Base-by-base conservation (phyloP, 2,888 invertebrate genomes). In the Yponomeuta plumbellus region DNA sequence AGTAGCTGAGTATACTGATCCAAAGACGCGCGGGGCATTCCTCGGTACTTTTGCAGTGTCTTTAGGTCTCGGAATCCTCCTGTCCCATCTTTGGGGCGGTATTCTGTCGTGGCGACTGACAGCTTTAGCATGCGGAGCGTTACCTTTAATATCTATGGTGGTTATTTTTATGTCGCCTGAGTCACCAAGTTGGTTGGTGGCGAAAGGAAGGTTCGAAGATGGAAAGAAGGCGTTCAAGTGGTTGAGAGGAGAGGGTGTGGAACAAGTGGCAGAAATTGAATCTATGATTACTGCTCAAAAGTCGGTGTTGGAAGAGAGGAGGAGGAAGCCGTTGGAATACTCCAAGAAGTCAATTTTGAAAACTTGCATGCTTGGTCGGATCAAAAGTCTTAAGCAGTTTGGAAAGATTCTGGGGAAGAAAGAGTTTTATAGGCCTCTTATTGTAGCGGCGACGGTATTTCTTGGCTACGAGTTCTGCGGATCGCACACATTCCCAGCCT, bases 141-240 rank as follows among this genome's bases (percentile, higher is more conserved):
- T 93, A 59, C 93, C 93, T 1, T 67, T 93, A 0, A 85, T 75
- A 81, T 90, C 74, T 63, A 86, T 94, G 76, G 82, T 76, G 0
- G 86, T 91, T 1, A 90, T 90, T 11, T 83, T 84, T 59, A 69
- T 91, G 3, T 91, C 91, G 0, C 94, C 94, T 0, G 95, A 95
- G 81, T 93, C 94, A 0, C 94, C 95, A 0, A 88, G 92, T 67
- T 95, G 95, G 94, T 77, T 95, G 66, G 88, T 94, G 0, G 92
- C 93, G 0, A 93, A 93, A 75, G 92, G 92, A 2, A 91, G 91
- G 61, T 83, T 87, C 2, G 88, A 87, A 1, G 92, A 93, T 69
- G 94, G 95, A 0, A 88, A 91, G 70, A 85, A 91, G 64, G 91
- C 94, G 0, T 93, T 94, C 57, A 87, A 85, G 70, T 94, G 92